A percentile compares a stretch with the other conserved stretches of the same genome.
Conservation (phyloP, 2,113 vertebrate species). For the Oceanites oceanicus region DNA sequence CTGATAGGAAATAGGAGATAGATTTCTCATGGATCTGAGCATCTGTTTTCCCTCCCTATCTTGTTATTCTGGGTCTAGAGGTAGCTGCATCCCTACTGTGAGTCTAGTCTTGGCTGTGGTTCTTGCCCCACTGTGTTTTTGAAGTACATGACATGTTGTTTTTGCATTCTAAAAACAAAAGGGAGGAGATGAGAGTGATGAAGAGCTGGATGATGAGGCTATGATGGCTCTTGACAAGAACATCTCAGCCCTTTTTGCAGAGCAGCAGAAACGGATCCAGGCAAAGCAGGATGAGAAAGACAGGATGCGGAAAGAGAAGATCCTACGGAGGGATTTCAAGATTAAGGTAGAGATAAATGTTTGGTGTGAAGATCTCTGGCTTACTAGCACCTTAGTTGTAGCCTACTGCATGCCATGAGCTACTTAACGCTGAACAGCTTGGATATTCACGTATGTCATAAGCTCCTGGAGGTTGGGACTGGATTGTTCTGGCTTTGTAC, state of each 20-base stretch:
- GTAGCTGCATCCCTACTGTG: neutral
- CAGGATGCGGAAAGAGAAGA: slow-evolving; percentile 82
- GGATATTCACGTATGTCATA: neutral
- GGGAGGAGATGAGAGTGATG: slow-evolving; percentile 80
- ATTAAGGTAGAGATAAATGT: slow-evolving; percentile 79
- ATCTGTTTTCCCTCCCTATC: neutral
- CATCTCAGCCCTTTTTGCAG: slow-evolving; percentile 86
- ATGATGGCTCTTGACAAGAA: slow-evolving; percentile 93
- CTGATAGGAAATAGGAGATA: neutral
- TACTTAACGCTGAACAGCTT: neutral
- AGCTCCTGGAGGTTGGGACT: neutral
- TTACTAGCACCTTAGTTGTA: neutral
- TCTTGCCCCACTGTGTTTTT: neutral
- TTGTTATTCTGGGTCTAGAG: neutral
- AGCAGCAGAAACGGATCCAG: slow-evolving; percentile 89
- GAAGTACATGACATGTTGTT: neutral
- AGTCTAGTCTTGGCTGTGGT: neutral
- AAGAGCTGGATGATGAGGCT: slow-evolving; percentile 89
- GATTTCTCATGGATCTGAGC: neutral
- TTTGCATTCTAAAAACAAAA: slow-evolving; percentile 2
- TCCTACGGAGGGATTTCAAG: slow-evolving; percentile 86
- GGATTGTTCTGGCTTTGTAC: neutral
- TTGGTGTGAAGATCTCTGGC: neutral
- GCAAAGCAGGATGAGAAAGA: slow-evolving; percentile 86
- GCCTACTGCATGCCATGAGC: neutral